Evolutionary conservation across 1,140 invertebrate genomes (phyloP).

Genomic region (Caenorhabditis remanei): DNA sequence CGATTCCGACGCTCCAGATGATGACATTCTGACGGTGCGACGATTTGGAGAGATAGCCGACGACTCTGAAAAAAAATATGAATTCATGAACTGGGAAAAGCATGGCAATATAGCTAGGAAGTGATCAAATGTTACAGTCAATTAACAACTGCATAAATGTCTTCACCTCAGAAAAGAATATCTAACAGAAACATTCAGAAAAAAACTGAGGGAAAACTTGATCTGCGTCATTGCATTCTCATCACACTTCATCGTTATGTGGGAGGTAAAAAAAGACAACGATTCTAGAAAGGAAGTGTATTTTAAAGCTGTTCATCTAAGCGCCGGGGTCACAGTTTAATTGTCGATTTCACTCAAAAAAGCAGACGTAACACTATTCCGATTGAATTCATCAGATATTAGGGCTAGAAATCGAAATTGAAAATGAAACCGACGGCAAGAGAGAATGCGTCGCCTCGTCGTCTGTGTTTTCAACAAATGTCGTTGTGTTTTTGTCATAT

Average conservation of each 20-base stretch:
- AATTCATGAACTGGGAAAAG: background rate
- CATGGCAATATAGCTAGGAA: background rate
- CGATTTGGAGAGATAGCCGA: slow-evolving; percentile 34
- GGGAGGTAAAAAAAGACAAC: background rate
- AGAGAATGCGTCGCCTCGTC: background rate
- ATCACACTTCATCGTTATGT: slow-evolving; percentile 9
- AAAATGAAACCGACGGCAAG: background rate
- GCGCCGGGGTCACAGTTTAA: slow-evolving; percentile 13
- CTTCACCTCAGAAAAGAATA: background rate
- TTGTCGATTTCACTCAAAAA: background rate
- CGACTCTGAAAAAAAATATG: slow-evolving; percentile 8
- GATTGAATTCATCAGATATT: background rate
- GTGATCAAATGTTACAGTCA: background rate
- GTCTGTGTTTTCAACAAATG: background rate
- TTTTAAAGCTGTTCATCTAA: slow-evolving; percentile 14
- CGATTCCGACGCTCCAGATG: slow-evolving; percentile 35
- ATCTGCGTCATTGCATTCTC: background rate
- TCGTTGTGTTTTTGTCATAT: background rate
- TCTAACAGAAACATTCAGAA: background rate
- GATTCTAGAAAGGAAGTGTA: background rate
- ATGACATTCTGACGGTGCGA: slow-evolving; percentile 27
- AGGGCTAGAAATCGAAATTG: background rate
- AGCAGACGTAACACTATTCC: background rate
- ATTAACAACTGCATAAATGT: background rate
- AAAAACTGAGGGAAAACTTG: slow-evolving; percentile 21